A percentile compares a stretch with the other conserved stretches of the same genome.
Evolutionary conservation across 2,888 invertebrate species (phyloP).

Genomic region (Lasioglossum oenotherae): DNA sequence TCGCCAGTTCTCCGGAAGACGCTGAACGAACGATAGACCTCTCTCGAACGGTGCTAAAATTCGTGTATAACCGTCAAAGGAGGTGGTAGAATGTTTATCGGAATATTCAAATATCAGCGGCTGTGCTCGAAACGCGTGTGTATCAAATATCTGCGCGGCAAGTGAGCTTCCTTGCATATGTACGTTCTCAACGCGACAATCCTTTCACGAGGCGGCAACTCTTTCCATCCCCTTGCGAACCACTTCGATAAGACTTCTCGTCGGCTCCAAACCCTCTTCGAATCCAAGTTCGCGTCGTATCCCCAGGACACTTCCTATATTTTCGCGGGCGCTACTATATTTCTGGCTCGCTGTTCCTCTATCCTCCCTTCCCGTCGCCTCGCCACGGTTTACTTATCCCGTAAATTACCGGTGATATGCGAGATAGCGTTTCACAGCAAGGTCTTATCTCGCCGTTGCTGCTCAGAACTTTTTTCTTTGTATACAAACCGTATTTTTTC

Average conservation of each 20-base stretch:
- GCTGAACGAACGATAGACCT: not conserved
- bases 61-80: slow-evolving; percentile 44
- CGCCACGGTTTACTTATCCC: slow-evolving; percentile 25
- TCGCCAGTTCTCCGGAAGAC: not conserved
- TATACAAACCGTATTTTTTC: slow-evolving; percentile 18
- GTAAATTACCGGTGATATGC: slow-evolving; percentile 60
- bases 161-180: not conserved
- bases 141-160: slow-evolving; percentile 52
- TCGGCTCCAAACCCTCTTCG: slow-evolving; percentile 14
- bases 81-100: slow-evolving; percentile 60
- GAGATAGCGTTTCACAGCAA: slow-evolving; percentile 53
- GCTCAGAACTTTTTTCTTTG: slow-evolving; percentile 17
- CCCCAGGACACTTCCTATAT: slow-evolving; percentile 49
- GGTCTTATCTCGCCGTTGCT: slow-evolving; percentile 45
- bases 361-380: slow-evolving; percentile 26
- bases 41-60: not conserved
- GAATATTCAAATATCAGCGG: slow-evolving; percentile 73
- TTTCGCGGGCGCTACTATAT: slow-evolving; percentile 53
- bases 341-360: slow-evolving; percentile 48
- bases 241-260: slow-evolving; percentile 48
- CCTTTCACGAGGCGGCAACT: slow-evolving; percentile 22
- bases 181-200: slow-evolving; percentile 8
- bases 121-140: slow-evolving; percentile 17
- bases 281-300: slow-evolving; percentile 49
- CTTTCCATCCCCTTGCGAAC: slow-evolving; percentile 11